These are phyloP conservation scores for Invenusta paracnida DNA, from an alignment of 2,888 invertebrate genomes.

Conservation along the genomic window DNA sequence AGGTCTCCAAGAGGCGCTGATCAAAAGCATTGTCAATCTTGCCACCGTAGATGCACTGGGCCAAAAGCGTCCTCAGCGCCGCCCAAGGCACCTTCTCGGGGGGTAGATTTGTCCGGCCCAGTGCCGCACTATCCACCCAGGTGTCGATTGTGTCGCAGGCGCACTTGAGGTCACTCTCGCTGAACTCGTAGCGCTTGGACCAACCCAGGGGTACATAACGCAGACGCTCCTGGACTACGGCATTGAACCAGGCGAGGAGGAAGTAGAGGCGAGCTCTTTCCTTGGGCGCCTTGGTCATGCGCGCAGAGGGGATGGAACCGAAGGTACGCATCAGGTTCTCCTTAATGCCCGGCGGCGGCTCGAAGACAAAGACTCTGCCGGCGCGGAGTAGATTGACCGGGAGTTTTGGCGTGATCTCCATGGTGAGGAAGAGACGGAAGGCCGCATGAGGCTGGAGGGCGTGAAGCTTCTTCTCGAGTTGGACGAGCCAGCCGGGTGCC, in stretches of 20 bases:
- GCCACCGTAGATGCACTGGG: slow-evolving; percentile 97
- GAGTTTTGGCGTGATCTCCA: slow-evolving; percentile 91
- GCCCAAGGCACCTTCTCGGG: slow-evolving; percentile 98
- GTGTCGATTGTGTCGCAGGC: slow-evolving; percentile 97
- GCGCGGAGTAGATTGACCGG: slow-evolving; percentile 76
- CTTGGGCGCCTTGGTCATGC: slow-evolving; percentile 60
- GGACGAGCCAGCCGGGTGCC: slow-evolving; percentile 95
- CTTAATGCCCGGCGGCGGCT: slow-evolving; percentile 90
- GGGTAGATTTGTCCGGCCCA: too few relatives aligned
- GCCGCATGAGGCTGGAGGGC: slow-evolving; percentile 78
- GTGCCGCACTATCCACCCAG: slow-evolving; percentile 92
- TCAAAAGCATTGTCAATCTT: slow-evolving; percentile 98
- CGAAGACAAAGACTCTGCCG: slow-evolving; percentile 87
- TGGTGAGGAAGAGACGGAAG: slow-evolving; percentile 92
- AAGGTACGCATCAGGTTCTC: slow-evolving; percentile 80
- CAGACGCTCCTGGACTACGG: slow-evolving; percentile 84
- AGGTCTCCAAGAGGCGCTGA: slow-evolving; percentile 64
- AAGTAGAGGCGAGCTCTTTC: slow-evolving; percentile 73
- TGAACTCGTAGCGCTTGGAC: slow-evolving; percentile 98
- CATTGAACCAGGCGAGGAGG: slow-evolving; percentile 98
- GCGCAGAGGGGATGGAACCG: slow-evolving; percentile 68
- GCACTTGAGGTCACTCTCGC: slow-evolving; percentile 91
- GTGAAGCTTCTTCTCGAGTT: slow-evolving; percentile 95
- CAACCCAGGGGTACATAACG: slow-evolving; percentile 95
- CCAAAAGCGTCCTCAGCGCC: slow-evolving; percentile 87